A percentile compares a stretch with the other conserved stretches of the same genome.
Evolutionary conservation across 2,888 invertebrate genomes (phyloP).

Genomic region (Dryobota labecula): DNA sequence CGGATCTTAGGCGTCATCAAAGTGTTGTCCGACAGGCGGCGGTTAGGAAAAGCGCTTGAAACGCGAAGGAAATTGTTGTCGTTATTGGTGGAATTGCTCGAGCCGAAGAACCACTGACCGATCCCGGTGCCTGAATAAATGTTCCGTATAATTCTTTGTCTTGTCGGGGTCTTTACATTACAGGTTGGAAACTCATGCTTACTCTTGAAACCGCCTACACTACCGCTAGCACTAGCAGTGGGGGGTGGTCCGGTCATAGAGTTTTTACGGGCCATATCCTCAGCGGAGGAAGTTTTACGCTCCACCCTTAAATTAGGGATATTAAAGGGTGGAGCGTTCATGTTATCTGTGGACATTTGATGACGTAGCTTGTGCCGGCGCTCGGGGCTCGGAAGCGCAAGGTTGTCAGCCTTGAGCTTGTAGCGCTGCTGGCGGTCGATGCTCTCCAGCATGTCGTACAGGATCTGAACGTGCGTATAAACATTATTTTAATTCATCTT

Average conservation of each 20-base stretch:
- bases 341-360: constrained; percentile 96
- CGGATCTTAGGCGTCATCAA: constrained; percentile 97
- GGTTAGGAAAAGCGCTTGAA: constrained; percentile 94
- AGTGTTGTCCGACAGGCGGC: constrained; percentile 97
- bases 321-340: constrained; percentile 95
- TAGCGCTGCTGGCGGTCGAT: constrained; percentile 97
- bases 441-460: constrained; percentile 97
- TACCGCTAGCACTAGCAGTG: constrained; percentile 73
- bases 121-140: constrained; percentile 82
- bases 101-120: constrained; percentile 96
- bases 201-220: constrained; percentile 78
- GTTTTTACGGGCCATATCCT: constrained; percentile 97
- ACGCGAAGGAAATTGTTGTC: constrained; percentile 96
- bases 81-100: constrained; percentile 95
- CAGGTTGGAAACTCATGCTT: constrained; percentile 58
- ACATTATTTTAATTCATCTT: constrained; percentile 13
- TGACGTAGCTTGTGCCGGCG: constrained; percentile 93
- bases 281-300: constrained; percentile 97
- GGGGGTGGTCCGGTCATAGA: constrained; percentile 91
- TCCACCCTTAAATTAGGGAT: constrained; percentile 97
- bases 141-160: constrained; percentile 27
- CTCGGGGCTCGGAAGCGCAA: constrained; percentile 94
- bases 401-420: constrained; percentile 96
- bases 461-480: constrained; percentile 87
- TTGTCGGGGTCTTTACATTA: constrained; percentile 30